Evolutionary conservation across 2,113 vertebrate species (phyloP).

Genomic region (Ia io): DNA sequence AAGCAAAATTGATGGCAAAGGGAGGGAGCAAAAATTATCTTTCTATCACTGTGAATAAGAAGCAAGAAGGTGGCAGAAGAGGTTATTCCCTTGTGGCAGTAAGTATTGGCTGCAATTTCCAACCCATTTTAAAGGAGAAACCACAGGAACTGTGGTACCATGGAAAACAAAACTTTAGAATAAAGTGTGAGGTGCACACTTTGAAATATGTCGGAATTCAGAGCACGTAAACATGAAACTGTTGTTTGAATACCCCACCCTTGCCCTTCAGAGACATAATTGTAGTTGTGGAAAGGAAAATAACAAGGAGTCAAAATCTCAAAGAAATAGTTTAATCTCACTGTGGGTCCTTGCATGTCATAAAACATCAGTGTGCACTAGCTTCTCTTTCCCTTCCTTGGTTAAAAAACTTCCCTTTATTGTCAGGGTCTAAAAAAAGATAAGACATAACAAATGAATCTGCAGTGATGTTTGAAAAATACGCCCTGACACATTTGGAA

Average conservation of each 20-base stretch:
- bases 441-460: conserved; percentile 65
- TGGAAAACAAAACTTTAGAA: neutral
- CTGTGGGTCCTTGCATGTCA: conserved; percentile 49
- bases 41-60: neutral
- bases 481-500: conserved; percentile 74
- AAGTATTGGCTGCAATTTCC: neutral
- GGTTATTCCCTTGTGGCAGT: neutral
- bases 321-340: conserved; percentile 63
- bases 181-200: neutral
- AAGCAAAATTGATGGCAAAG: neutral
- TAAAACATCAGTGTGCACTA: conserved; percentile 51
- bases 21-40: neutral
- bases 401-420: conserved; percentile 68
- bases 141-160: neutral
- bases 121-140: neutral
- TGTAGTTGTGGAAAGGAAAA: conserved; percentile 1
- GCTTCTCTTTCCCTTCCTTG: conserved; percentile 47
- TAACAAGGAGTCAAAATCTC: conserved; percentile 50
- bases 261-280: conserved; percentile 33
- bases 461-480: conserved; percentile 76
- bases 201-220: conserved; percentile 33
- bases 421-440: conserved; percentile 69
- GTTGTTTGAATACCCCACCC: neutral
- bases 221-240: neutral
- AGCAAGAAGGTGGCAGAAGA: neutral